Base-by-base conservation (phyloP, 2,113 vertebrate genomes). In the Vulpes lagopus region DNA sequence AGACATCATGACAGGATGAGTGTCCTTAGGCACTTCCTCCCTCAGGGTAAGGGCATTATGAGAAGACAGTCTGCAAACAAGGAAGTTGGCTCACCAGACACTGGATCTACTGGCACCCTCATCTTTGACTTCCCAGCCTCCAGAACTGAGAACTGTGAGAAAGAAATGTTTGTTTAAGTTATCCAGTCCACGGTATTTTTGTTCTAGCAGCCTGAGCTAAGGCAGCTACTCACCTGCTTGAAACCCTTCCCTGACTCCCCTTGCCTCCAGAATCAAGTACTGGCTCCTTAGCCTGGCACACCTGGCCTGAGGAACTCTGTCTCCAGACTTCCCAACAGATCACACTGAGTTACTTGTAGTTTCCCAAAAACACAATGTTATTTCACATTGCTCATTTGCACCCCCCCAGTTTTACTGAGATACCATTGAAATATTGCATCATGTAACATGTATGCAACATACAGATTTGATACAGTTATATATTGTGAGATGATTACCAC, bases 301-400 rank as follows among this genome's bases (percentile, higher is more conserved):
- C 19, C 16, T 20, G 27, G 15, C 65, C 43, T 27, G 16, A 19
- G 22, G 8, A 49, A 60, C 32, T 79, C 71, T 55, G 51, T 87
- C 23, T n/a, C n/a, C 80, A 67, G 2, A 22, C 15, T 23, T 30
- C 17, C 51, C 43, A 12, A n/a, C 30, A 0, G 8, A 3, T 62
- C 55, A 76, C 35, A 15, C 23, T 3, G 19, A 76, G 25, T 53
- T n/a, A 7, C 85, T n/a, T 62, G 20, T 15, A 6, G 11, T 78
- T 88, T 86, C 49, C 93, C 60, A 80, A 84, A 65, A 14, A 11
- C 32, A 81, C 35, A 35, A 23, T 22, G 60, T 55, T 64, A 64
- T 78, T 73, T 81, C 16, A 74, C 32, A 27, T 15, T n/a, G 74
- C 73, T 80, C 51, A 82, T 71, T 53, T 30, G 19, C 9, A 4